Evolutionary conservation across 1,140 invertebrate species (phyloP).

Genomic region (Pseudoatta argentina): DNA sequence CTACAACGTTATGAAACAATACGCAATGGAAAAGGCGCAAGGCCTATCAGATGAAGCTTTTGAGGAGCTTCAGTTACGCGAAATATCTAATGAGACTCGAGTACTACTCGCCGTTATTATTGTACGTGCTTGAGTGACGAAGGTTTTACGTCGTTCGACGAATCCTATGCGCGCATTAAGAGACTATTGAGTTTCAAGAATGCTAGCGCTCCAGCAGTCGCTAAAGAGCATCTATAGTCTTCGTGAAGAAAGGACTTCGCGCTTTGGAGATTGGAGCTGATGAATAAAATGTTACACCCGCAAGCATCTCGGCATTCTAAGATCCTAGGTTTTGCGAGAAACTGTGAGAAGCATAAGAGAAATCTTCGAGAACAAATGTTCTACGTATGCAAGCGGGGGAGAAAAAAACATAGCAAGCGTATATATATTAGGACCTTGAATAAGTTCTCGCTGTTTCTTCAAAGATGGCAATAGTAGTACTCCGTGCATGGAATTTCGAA

Average conservation of each 20-base stretch:
- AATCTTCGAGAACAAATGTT: background rate
- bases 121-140: slow-evolving; percentile 42
- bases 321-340: background rate
- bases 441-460: too few relatives aligned
- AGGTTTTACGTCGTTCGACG: slow-evolving; percentile 28
- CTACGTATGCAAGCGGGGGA: background rate
- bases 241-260: slow-evolving; percentile 36
- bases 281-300: slow-evolving; percentile 55
- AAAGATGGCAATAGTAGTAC: too few relatives aligned
- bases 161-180: slow-evolving; percentile 50
- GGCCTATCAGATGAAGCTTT: slow-evolving; percentile 29
- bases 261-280: slow-evolving; percentile 39
- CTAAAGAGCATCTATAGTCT: slow-evolving; percentile 58
- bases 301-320: background rate
- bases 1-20: slow-evolving; percentile 11
- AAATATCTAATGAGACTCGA: slow-evolving; percentile 33
- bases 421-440: too few relatives aligned
- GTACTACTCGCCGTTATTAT: slow-evolving; percentile 49
- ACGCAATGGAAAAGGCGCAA: slow-evolving; percentile 25
- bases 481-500: too few relatives aligned
- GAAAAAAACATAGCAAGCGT: background rate
- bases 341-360: background rate
- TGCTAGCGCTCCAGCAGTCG: slow-evolving; percentile 53
- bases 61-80: slow-evolving; percentile 12
- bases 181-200: slow-evolving; percentile 69